Base-by-base conservation (phyloP, 2,797 vertebrate species). In the Pangasius sanitwongsei region DNA sequence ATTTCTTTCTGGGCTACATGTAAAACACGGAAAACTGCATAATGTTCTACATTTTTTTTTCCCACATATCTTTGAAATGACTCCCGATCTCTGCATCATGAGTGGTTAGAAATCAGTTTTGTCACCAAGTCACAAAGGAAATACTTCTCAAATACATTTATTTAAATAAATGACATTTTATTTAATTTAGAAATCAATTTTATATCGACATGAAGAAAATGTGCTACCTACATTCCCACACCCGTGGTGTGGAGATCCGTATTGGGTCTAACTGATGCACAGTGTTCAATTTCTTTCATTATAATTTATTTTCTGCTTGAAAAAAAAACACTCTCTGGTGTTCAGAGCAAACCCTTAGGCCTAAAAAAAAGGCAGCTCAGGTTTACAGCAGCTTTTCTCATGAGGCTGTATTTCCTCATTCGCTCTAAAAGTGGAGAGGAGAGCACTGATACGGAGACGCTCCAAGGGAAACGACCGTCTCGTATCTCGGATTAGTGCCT, bases 371-470 rank as follows among this genome's bases (percentile, higher is more conserved):
- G 37, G 23, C 57, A 31, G 74, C 61, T 37, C 61, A 53, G 48
- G 44, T 55, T 87, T 81, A 18, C 1, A 80, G 59, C 48, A 53
- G 44, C 77, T 81, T 67, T 23, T 23, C 67, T 41, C 63, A 82
- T n/a, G 87, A 87, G 88, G 67, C 67, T 48, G 48, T 37, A 75
- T 67, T 28, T 83, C 70, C 57, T 88, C 70, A 57, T 83, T 82
- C 50, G 53, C 85, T 85, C 87, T 81, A 69, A 63, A 55, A 88
- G 70, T 37, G 82, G 53, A 88, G 72, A 88, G 67, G 53, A 87
- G 87, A 34, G 75, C 65, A 91, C 53, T 89, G 83, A 93, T 94
- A 93, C 90, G 41, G 85, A 92, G 93, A 95, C 93, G 91, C 48
- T 93, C 94, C 94, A 91, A 86, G 48, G 91, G 57, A 86, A 34